Percentiles rank a stretch among this genome's conserved stretches.
Evolutionary conservation across 2,113 vertebrate genomes (phyloP).

Genomic region (Danionella cerebrum): DNA sequence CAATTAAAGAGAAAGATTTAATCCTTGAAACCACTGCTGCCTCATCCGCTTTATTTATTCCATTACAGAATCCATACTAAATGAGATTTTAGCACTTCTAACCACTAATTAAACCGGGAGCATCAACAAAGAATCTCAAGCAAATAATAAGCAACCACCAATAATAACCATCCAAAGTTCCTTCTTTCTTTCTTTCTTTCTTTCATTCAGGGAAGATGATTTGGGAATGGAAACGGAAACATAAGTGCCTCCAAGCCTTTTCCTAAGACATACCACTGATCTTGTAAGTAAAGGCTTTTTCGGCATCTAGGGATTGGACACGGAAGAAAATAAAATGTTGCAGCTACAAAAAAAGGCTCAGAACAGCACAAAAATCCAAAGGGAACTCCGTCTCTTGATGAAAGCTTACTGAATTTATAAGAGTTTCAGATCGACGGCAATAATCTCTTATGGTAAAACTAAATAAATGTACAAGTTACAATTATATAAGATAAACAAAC

Average conservation of each 20-base stretch:
- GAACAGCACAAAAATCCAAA: no score
- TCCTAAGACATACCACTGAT: neutral
- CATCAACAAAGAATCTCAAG: neutral
- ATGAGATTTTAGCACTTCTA: neutral
- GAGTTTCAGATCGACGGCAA: no score
- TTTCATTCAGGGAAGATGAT: conserved; percentile 7
- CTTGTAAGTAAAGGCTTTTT: neutral
- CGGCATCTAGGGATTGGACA: no score
- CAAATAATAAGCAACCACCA: neutral
- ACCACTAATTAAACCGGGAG: neutral
- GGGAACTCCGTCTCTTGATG: neutral
- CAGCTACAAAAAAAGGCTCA: neutral
- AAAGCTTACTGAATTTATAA: no score
- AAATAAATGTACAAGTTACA: no score
- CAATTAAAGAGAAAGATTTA: neutral
- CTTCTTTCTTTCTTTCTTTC: neutral
- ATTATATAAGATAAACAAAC: no score
- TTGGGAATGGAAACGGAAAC: conserved; percentile 15
- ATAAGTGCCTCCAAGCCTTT: neutral
- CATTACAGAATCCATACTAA: neutral
- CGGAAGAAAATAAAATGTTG: conserved; percentile 1
- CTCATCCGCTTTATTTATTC: neutral
- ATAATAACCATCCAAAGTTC: neutral
- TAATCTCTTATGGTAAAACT: no score
- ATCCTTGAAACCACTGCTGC: neutral